Base-by-base conservation (phyloP, 1,140 invertebrate genomes). In the Schlechtendalia chinensis region DNA sequence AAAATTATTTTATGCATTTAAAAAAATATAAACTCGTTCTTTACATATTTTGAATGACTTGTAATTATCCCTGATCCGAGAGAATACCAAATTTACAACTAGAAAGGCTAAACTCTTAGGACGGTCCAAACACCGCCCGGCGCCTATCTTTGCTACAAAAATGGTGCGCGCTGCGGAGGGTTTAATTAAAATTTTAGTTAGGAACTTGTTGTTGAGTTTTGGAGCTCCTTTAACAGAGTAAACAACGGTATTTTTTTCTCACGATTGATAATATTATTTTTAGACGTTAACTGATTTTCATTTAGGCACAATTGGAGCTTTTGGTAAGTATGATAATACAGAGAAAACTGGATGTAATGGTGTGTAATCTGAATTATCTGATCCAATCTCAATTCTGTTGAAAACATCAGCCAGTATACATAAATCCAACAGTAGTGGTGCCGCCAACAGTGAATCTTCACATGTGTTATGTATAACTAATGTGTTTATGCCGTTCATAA, bases 401-500 rank as follows among this genome's bases (percentile, higher is more conserved):
- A 94, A 96, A 0, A 98, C 86, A 85, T 98, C 96, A 0, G 94
- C 91, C 24, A 98, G 85, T 81, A 98, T 88, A 17, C 96, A 90
- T 56, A 98, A 88, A 87, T 98, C 97, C 17, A 98, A 87, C 63
- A 98, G 98, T 10, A 98, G 91, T 0, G 97, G 96, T 56, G 92
- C 90, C 1, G 97, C 97, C 56, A 98, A 87, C 8, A 98, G 88
- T 0, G 97, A 98, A 87, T 98, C 97, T 87, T 98, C 97, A 85
- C 97, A 98, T 0, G 96, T 98, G 87, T 98, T 98, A 86, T 98
- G 96, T 19, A 98, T 91, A 0, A 93, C 94, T 22, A 98, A 89
- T 0, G 97, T 98, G 86, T 97, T 98, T 81, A 91, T 90, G 50
- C 97, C 97, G 80, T 96, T 95, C 87, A 98, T 90, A 89, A 98